Evolutionary conservation across 2,888 invertebrate species (phyloP), one percentile per base, ranked within the genome.

Genomic region (Noctuana brunneofusca): DNA sequence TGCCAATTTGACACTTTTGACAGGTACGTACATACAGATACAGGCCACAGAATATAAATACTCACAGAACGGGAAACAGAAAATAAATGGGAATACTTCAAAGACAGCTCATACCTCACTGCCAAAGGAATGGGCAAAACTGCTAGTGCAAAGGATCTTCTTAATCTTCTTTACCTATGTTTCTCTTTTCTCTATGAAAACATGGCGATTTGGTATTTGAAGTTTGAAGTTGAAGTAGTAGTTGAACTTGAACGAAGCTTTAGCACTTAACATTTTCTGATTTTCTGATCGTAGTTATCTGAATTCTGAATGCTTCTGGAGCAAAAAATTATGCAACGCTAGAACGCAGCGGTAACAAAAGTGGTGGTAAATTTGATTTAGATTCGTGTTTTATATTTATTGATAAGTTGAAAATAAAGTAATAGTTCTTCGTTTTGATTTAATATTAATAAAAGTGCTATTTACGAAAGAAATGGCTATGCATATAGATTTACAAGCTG

Each of bases 281-380:
- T n/a, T n/a, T n/a, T n/a, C n/a, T n/a, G n/a, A n/a, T n/a, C n/a
- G n/a, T n/a, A n/a, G n/a, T n/a, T n/a, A n/a, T n/a, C 5, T 3
- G 3, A 14, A 14, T 16, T 52, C 41, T 55, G 54, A 55, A 55
- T 55, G 54, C 54, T 55, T 41, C 43, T 43, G 11, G 30, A 46
- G 46, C 5, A 22, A 38, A 11, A 24, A 50, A 30, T 64, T 56
- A 14, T 20, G 43, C 35, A 49, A 22, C 16, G 9, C 20, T 52
- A 60, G 75, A 75, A 75, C 75, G 75, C 75, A 70, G 66, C 75
- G 50, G 55, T 71, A 67, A 63, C 65, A 66, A 66, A 71, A 71
- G 75, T 72, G 75, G 80, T 75, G 80, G 79, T 82, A 81, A 80
- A 73, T 78, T 67, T 66, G 65, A 75, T 74, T 35, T 65, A 14